phyloP scores from a whole-genome alignment of 2,113 vertebrate species.

The Ochotona curzoniae region DNA sequence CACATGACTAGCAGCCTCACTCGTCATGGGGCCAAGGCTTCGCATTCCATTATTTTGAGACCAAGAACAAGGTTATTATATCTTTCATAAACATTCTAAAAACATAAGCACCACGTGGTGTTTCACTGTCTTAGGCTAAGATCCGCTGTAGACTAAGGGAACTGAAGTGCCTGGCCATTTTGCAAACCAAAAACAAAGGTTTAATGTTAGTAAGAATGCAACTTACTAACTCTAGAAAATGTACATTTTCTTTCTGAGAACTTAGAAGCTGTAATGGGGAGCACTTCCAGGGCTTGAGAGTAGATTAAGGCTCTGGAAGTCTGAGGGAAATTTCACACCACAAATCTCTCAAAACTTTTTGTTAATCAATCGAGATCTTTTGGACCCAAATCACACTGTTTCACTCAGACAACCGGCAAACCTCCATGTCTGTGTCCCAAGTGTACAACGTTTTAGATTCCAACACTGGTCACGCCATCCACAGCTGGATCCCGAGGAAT shows the following conservation, averaged over 20 bases:
- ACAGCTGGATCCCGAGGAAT: neutral
- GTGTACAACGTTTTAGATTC: neutral
- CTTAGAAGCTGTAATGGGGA: neutral
- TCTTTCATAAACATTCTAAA: neutral
- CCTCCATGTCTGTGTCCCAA: neutral
- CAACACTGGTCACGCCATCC: neutral
- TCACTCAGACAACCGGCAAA: neutral
- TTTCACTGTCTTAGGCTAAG: neutral
- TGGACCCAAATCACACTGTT: neutral
- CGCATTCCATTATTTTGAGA: neutral
- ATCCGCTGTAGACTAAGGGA: neutral
- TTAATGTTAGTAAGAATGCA: neutral
- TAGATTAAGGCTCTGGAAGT: neutral
- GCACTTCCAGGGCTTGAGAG: neutral
- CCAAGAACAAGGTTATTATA: neutral
- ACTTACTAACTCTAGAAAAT: neutral
- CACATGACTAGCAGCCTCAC: neutral
- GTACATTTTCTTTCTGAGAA: neutral
- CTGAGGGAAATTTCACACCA: neutral
- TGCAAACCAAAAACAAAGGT: neutral
- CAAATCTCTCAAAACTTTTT: neutral
- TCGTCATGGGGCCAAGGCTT: neutral
- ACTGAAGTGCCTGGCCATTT: neutral
- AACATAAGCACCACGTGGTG: neutral
- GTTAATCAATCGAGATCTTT: neutral